Conservation (phyloP, 1,140 invertebrate genomes). For the Musca domestica region DNA sequence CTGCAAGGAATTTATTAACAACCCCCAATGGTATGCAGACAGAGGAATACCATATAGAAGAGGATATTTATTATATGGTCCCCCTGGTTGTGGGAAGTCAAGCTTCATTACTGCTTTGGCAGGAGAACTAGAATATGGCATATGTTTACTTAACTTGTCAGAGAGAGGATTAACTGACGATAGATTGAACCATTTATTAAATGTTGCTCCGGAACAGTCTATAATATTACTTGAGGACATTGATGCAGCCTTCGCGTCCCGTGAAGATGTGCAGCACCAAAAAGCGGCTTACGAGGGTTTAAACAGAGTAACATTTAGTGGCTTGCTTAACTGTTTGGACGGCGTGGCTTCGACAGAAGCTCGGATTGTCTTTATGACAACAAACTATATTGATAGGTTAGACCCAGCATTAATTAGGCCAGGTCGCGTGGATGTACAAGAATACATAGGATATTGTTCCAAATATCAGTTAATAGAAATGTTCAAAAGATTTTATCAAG, state of each 20-base stretch:
- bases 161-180: conserved; percentile 95
- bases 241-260: conserved; percentile 91
- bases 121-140: conserved; percentile 92
- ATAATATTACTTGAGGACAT: conserved; percentile 97
- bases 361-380: conserved; percentile 98
- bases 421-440: conserved; percentile 92
- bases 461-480: conserved; percentile 79
- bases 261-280: conserved; percentile 72
- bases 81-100: conserved; percentile 98
- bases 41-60: conserved; percentile 79
- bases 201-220: conserved; percentile 85
- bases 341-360: conserved; percentile 99
- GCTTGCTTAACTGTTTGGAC: conserved; percentile 95
- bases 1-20: conserved; percentile 88
- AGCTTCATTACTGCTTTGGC: conserved; percentile 94
- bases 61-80: conserved; percentile 93
- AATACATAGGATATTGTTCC: conserved; percentile 87
- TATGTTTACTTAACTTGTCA: conserved; percentile 95
- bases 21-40: conserved; percentile 89
- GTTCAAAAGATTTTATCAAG: conserved; percentile 87
- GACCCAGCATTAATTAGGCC: conserved; percentile 96
- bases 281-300: conserved; percentile 90
- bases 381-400: conserved; percentile 95
- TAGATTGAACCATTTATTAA: conserved; percentile 88
- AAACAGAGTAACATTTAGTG: conserved; percentile 94